Percentiles rank a stretch among this genome's conserved stretches.
Evolutionary conservation across 1,140 invertebrate species (phyloP).

Genomic region (Ephestia elutella): DNA sequence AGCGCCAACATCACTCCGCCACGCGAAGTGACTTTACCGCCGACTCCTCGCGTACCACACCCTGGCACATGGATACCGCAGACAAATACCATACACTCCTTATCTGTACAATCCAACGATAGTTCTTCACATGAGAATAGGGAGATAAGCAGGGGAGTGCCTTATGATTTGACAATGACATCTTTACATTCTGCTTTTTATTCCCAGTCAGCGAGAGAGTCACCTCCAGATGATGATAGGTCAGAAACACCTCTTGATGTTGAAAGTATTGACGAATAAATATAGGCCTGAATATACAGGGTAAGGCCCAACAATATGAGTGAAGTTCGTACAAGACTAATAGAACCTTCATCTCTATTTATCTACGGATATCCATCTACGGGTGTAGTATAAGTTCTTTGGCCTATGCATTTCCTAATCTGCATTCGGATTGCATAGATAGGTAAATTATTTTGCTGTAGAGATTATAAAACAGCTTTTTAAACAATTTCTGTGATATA

Average conservation of each 20-base stretch:
- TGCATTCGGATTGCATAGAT: neutral
- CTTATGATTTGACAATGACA: constrained; percentile 1
- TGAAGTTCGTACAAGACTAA: too few species aligned
- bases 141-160: neutral
- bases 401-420: too few species aligned
- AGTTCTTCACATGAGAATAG: neutral
- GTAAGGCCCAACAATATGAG: too few species aligned
- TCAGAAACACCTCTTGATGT: constrained; percentile 45
- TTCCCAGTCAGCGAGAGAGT: constrained; percentile 12
- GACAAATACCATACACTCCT: neutral
- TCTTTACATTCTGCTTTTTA: neutral
- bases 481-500: neutral
- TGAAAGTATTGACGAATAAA: constrained; percentile 35
- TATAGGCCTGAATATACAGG: neutral
- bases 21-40: constrained; percentile 39
- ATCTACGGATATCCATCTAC: too few species aligned
- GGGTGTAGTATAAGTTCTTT: too few species aligned
- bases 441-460: neutral
- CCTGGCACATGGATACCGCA: neutral
- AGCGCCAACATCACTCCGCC: constrained; percentile 41
- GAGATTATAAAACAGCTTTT: too few species aligned
- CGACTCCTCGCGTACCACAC: constrained; percentile 20
- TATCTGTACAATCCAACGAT: neutral
- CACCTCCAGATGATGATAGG: constrained; percentile 27
- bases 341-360: too few species aligned